phyloP scores from a whole-genome alignment of 2,113 vertebrate genomes.

The Nycticryphes semicollaris region DNA sequence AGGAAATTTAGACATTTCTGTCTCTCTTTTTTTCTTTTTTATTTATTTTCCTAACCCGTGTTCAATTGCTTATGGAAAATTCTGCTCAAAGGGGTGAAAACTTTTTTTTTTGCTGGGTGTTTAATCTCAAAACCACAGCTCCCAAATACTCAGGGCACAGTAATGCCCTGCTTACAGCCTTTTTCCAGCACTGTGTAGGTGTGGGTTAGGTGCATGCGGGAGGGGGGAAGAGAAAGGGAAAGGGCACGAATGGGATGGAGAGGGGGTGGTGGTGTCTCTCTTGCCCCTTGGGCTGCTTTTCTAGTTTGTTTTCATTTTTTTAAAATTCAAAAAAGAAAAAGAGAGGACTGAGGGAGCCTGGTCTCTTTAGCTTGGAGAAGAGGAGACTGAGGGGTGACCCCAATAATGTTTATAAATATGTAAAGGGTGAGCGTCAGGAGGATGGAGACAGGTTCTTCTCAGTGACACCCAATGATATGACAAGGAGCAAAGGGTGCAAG shows the following conservation, averaged over 20 bases:
- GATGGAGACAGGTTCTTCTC: no score
- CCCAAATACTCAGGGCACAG: not conserved
- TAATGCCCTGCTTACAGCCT: not conserved
- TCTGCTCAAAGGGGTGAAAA: constrained; percentile 6
- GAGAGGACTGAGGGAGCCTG: no score
- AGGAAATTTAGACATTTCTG: not conserved
- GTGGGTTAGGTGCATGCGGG: not conserved
- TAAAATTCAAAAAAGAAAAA: no score
- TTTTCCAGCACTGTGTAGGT: constrained; percentile 29
- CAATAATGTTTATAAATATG: no score
- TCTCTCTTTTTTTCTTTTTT: not conserved
- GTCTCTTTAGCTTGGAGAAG: no score
- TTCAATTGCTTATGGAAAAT: constrained; percentile 39
- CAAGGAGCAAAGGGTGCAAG: no score
- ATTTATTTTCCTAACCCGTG: not conserved
- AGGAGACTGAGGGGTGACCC: no score
- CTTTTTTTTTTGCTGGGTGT: not conserved
- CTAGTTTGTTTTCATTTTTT: no score
- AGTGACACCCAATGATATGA: no score
- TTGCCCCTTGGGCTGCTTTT: not conserved
- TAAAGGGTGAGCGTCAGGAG: no score
- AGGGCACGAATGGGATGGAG: not conserved
- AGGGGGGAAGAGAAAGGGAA: not conserved
- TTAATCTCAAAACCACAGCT: constrained; percentile 31
- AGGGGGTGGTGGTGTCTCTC: not conserved